A percentile compares a stretch with the other conserved stretches of the same genome.
phyloP scores from a whole-genome alignment of 2,113 vertebrate genomes.

The Astatotilapia flaviijosephi region DNA sequence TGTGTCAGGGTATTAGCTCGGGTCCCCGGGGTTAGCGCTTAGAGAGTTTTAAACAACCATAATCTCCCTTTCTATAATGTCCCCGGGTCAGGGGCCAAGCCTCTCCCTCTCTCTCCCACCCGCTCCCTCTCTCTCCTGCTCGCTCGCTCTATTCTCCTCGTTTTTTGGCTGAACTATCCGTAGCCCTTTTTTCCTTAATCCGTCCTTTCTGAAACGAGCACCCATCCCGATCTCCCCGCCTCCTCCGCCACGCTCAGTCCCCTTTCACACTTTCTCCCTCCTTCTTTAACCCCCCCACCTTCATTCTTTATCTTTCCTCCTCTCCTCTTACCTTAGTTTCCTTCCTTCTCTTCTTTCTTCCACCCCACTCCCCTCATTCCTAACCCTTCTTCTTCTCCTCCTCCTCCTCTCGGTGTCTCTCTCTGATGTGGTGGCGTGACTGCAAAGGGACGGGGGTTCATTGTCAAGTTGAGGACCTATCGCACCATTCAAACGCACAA shows the following conservation, averaged over 20 bases:
- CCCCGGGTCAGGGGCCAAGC: slow-evolving; percentile 72
- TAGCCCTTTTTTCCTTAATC: slow-evolving; percentile 50
- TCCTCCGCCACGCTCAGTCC: slow-evolving; percentile 56
- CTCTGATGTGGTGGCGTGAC: slow-evolving; percentile 61
- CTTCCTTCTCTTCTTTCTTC: background rate
- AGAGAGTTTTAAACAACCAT: slow-evolving; percentile 76
- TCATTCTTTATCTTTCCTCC: background rate
- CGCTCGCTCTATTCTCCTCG: slow-evolving; percentile 37
- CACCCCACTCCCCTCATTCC: background rate
- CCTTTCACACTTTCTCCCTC: slow-evolving; percentile 47
- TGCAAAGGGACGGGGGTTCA: slow-evolving; percentile 58
- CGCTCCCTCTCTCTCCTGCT: slow-evolving; percentile 27
- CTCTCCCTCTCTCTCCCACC: slow-evolving; percentile 33
- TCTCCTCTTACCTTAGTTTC: background rate
- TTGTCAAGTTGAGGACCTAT: slow-evolving; percentile 58
- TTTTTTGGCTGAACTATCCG: slow-evolving; percentile 62
- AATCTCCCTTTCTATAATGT: slow-evolving; percentile 76
- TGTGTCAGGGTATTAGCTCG: slow-evolving; percentile 57
- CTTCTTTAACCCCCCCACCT: slow-evolving; percentile 8
- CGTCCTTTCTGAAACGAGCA: slow-evolving; percentile 16
- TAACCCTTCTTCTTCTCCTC: background rate
- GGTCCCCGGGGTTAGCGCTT: slow-evolving; percentile 76
- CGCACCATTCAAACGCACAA: slow-evolving; percentile 44
- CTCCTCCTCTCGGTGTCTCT: background rate
- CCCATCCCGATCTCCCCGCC: slow-evolving; percentile 49